phyloP scores from a whole-genome alignment of 1,140 invertebrate genomes.

The Nebria ingens region DNA sequence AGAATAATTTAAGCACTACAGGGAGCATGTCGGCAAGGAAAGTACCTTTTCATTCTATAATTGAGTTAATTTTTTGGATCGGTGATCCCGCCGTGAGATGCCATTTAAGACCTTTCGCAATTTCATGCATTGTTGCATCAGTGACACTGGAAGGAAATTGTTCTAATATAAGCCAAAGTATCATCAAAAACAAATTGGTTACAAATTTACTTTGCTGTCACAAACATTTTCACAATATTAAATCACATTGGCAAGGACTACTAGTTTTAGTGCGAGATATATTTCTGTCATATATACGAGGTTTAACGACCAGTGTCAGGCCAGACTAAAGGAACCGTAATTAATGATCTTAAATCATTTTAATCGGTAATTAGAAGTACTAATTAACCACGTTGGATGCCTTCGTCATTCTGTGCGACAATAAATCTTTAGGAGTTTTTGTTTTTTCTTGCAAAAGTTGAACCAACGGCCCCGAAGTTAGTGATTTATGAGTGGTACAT shows the following conservation, averaged over 20 bases:
- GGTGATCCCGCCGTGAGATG: not conserved
- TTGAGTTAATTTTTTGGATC: conserved; percentile 8
- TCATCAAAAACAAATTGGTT: too few species aligned
- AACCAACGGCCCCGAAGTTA: not conserved
- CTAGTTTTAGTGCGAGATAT: too few species aligned
- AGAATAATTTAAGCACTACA: too few species aligned
- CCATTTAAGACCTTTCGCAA: not conserved
- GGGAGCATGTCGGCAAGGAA: too few species aligned
- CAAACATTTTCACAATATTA: too few species aligned
- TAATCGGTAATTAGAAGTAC: not conserved
- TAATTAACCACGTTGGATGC: not conserved
- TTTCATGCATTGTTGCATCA: not conserved
- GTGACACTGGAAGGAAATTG: not conserved
- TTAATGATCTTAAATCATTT: not conserved
- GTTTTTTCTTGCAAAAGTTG: not conserved
- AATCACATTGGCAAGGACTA: too few species aligned
- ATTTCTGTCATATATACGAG: too few species aligned
- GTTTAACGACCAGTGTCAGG: too few species aligned
- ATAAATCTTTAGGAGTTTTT: conserved; percentile 4
- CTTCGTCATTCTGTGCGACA: not conserved
- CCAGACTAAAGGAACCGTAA: too few species aligned
- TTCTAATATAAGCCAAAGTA: too few species aligned
- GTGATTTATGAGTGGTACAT: not conserved
- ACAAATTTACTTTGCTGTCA: too few species aligned
- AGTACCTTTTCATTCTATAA: too few species aligned